A percentile compares a stretch with the other conserved stretches of the same genome.
These are phyloP conservation scores for Engraulis encrasicolus DNA, from an alignment of 2,113 vertebrate species.

Conservation along the genomic window DNA sequence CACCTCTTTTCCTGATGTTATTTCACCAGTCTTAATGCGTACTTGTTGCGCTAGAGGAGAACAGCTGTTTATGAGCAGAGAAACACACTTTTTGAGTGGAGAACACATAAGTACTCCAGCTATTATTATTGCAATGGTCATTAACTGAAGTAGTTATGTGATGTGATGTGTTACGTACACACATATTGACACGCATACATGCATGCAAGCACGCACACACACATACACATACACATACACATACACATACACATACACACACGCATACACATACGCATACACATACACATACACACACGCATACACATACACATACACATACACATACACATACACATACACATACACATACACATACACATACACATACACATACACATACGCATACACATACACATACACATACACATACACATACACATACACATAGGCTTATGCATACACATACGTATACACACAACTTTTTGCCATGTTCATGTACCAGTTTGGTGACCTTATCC, in stretches of 20 bases:
- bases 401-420: neutral
- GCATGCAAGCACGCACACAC: neutral
- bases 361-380: neutral
- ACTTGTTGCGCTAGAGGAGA: no score
- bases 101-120: constrained; percentile 31
- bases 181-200: constrained; percentile 5
- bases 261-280: no score
- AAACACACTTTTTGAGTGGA: constrained; percentile 18
- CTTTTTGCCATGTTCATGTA: neutral
- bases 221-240: constrained; percentile 15
- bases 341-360: neutral
- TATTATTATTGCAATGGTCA: constrained; percentile 61
- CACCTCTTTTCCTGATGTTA: neutral
- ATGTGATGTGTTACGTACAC: constrained; percentile 6
- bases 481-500: neutral
- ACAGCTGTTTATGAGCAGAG: neutral
- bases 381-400: neutral
- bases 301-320: constrained; percentile 5
- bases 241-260: constrained; percentile 9
- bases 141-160: constrained; percentile 54
- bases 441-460: no score
- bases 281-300: no score
- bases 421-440: no score
- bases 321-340: neutral
- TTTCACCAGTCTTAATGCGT: neutral